Conservation (phyloP, 1,140 invertebrate species). For the Macrobrachium rosenbergii region DNA sequence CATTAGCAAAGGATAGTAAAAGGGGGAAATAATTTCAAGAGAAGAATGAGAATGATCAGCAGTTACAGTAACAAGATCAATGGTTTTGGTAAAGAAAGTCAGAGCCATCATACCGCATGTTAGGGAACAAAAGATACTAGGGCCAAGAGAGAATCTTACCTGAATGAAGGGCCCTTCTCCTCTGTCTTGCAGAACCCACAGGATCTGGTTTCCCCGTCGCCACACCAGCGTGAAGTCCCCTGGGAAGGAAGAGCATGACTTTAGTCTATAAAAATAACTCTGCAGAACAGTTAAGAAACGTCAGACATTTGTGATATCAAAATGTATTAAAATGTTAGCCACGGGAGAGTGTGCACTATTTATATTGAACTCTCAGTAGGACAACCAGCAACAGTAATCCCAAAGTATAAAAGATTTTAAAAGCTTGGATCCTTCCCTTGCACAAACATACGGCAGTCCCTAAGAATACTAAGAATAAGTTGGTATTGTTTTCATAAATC, state of each 20-base stretch:
- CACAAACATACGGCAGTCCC: not conserved
- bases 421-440: no score
- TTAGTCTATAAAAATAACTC: not conserved
- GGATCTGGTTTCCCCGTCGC: constrained; percentile 20
- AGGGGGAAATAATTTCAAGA: no score
- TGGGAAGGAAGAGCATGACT: not conserved
- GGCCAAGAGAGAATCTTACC: not conserved
- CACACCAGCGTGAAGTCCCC: constrained; percentile 20
- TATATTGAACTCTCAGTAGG: no score
- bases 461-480: not conserved
- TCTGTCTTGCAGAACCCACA: constrained; percentile 16
- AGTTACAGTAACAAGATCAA: not conserved
- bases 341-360: no score
- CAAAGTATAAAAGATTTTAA: no score
- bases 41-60: not conserved
- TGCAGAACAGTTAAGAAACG: not conserved
- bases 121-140: no score
- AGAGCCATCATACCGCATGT: no score
- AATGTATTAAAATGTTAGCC: no score
- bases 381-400: no score
- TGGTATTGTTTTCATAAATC: not conserved
- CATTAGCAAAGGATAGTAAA: no score
- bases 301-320: not conserved
- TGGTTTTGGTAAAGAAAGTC: no score
- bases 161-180: not conserved